Evolutionary conservation across 2,113 vertebrate species (phyloP).

Genomic region (Bubo blakistoni): DNA sequence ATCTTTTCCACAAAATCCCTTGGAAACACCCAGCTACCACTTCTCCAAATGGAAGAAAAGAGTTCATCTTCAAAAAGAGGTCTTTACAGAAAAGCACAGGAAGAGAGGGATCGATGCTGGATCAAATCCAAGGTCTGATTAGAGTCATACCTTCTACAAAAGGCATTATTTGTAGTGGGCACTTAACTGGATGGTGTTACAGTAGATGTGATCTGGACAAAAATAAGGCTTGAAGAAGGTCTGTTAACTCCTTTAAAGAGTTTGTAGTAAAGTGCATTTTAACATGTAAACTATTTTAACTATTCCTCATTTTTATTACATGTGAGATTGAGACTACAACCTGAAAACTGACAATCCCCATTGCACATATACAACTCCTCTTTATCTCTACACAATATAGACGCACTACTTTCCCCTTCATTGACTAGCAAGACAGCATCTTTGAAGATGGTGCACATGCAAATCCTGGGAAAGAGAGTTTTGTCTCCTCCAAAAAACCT

Average conservation of each 20-base stretch:
- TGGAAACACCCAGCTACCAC: not conserved
- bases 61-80: accelerated
- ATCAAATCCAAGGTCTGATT: not conserved
- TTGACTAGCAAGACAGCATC: not conserved
- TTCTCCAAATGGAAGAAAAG: not conserved
- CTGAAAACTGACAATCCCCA: not conserved
- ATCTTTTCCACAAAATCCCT: not conserved
- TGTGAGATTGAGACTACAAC: not conserved
- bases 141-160: not conserved
- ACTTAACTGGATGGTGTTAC: not conserved
- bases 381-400: not conserved
- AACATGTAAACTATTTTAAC: not conserved
- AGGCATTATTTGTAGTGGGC: not conserved
- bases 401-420: not conserved
- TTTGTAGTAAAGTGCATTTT: not conserved
- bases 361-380: not conserved
- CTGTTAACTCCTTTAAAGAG: not conserved
- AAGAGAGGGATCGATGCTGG: not conserved
- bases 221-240: not conserved
- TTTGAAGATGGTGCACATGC: not conserved
- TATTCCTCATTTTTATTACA: not conserved
- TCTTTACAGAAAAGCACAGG: not conserved
- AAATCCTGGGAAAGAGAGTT: not conserved
- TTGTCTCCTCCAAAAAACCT: not conserved
- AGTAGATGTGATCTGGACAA: not conserved